Evolutionary conservation across 2,888 invertebrate species (phyloP), one percentile per base, ranked within the genome.

Genomic region (Hesperia comma): DNA sequence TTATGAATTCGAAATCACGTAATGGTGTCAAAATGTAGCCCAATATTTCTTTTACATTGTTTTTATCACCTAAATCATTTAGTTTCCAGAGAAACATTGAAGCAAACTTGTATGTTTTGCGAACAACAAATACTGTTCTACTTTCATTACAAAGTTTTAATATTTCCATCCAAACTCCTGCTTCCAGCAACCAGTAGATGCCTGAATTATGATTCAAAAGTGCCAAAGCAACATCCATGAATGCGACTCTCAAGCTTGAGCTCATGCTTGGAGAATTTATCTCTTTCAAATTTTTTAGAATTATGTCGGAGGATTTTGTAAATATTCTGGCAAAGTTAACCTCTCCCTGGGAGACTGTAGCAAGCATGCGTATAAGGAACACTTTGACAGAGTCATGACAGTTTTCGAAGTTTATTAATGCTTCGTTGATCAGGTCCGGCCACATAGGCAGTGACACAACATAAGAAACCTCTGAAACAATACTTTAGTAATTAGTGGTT

Each of bases 51-150:
- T 69, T 75, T 69, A 93, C 86, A 67, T 92, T 87, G 17, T 82
- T 78, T 54, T 82, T 81, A 73, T 94, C 93, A 43, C 76, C 80
- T 3, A 93, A 84, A 60, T 93, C 91, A 19, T 92, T 88, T 1
- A 93, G 82, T 79, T 92, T 94, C 85, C 94, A 94, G 0, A 95
- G 76, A 63, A 96, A 91, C 68, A 90, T 89, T 17, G 93, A 93
- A 17, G 96, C 86, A 74, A 96, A 95, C 68, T 93, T 93, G 63
- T 95, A 94, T 7, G 95, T 94, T 78, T 95, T 95, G 46, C 95
- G 92, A 0, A 95, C 93, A 10, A 96, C 94, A 77, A 96, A 97
- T 49, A 96, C 88, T 0, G 96, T 96, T 69, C 95, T 94, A 80
- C 94, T 95, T 63, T 94, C 89, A 73, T 95, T 94, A 69, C 94